Conservation (phyloP, 2,888 invertebrate species). For the Amphipoea lucens region DNA sequence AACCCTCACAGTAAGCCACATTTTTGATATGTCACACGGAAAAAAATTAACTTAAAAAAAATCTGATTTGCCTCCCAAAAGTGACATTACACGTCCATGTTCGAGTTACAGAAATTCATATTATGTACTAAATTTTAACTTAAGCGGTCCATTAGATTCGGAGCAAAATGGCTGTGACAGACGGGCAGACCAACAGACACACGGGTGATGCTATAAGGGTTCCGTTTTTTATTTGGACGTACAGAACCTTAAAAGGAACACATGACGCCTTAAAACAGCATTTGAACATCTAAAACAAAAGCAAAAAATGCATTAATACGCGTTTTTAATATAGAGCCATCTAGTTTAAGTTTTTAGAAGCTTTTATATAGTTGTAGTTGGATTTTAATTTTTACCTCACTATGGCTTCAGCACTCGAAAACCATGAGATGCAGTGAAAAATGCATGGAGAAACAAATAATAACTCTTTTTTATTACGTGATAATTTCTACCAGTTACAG, state of each 20-base stretch:
- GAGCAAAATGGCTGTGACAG: too few relatives aligned
- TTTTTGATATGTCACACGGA: too few relatives aligned
- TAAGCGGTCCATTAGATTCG: too few relatives aligned
- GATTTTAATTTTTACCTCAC: neutral
- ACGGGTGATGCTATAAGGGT: too few relatives aligned
- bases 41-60: too few relatives aligned
- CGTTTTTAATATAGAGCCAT: neutral
- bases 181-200: too few relatives aligned
- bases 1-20: too few relatives aligned
- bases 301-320: neutral
- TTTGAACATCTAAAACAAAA: neutral
- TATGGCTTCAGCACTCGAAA: neutral
- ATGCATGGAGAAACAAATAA: neutral
- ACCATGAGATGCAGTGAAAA: neutral
- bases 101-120: too few relatives aligned
- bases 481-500: neutral
- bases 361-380: neutral
- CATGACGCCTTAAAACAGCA: neutral
- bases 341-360: neutral
- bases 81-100: too few relatives aligned
- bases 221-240: too few relatives aligned
- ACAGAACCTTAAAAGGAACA: neutral
- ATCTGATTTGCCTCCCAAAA: too few relatives aligned
- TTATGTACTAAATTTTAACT: too few relatives aligned
- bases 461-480: neutral